A percentile compares a stretch with the other conserved stretches of the same genome.
Conservation (phyloP, 1,140 invertebrate species). For the Epicauta chinensis region DNA sequence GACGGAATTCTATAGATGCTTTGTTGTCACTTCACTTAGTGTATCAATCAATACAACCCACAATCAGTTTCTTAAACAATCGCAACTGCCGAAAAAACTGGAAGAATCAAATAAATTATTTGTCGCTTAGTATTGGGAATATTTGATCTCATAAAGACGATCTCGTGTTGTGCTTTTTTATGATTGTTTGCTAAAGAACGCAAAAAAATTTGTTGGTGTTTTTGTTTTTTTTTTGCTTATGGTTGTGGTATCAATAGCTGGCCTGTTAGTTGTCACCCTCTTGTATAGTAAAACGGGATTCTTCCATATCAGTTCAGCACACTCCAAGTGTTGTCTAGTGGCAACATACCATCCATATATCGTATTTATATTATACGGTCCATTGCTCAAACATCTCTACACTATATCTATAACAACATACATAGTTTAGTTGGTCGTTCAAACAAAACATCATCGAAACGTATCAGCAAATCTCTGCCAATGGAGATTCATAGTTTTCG, state of each 20-base stretch:
- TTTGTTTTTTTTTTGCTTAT: background rate
- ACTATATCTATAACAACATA: too few relatives aligned
- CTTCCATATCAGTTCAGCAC: constrained; percentile 14
- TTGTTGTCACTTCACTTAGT: constrained; percentile 30
- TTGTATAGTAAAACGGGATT: constrained; percentile 2
- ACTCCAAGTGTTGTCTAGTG: constrained; percentile 15
- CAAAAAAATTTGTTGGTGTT: too few relatives aligned
- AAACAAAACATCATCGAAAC: too few relatives aligned
- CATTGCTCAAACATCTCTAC: constrained; percentile 8
- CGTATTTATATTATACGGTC: constrained; percentile 15
- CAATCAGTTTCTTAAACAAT: constrained; percentile 20
- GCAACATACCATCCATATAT: constrained; percentile 8
- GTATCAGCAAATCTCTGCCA: too few relatives aligned
- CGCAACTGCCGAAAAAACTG: background rate
- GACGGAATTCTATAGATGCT: constrained; percentile 26
- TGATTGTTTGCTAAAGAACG: too few relatives aligned
- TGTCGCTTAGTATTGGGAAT: too few relatives aligned
- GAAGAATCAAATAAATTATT: too few relatives aligned
- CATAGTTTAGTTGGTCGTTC: too few relatives aligned
- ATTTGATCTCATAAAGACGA: too few relatives aligned
- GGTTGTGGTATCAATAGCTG: constrained; percentile 2
- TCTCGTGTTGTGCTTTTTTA: too few relatives aligned
- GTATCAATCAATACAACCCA: constrained; percentile 25
- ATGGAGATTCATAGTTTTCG: too few relatives aligned
- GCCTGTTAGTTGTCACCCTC: constrained; percentile 6